Base-by-base conservation (phyloP, 2,113 vertebrate genomes). In the Eulacestoma nigropectus region DNA sequence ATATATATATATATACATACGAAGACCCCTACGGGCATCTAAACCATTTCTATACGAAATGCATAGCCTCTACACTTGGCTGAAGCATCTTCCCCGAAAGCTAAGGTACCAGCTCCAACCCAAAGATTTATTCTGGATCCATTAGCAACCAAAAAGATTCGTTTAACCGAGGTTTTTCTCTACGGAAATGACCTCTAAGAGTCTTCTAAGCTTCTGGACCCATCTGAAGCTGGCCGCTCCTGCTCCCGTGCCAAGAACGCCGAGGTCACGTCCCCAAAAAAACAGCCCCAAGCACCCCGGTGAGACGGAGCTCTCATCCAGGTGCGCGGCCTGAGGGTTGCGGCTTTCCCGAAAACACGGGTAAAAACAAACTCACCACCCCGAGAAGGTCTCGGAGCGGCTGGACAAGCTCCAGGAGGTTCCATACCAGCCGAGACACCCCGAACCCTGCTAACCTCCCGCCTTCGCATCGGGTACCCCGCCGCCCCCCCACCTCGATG, bases 401-500 rank as follows among this genome's bases (percentile, higher is more conserved):
- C 32, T 3, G 49, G 6, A 26, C 44, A 6, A 7, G n/a, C 50
- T 60, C 72, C 67, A 35, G 59, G 6, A 11, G 25, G 57, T 16
- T 9, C 72, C 46, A 5, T 0, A 18, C 7, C 4, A 33, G 44
- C 53, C 6, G 11, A 60, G 47, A 17, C 41, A 29, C 7, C 22
- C 19, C 44, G 19, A 67, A 74, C 15, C 7, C 33, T 13, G 7
- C 44, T 39, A 9, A 50, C 16, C 59, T 22, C 50, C 30, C n/a
- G 16, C 39, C 14, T 17, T 33, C 29, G 39, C 47, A 57, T 10
- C 26, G 16, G 7, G 41, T 7, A 32, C 33, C 9, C 23, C 14
- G 7, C 19, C 4, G 8, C 29, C 2, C 8, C 35, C 96, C 9
- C 96, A 99, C 99, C 98, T 99, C 99, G 55, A 99, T 98, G 44